Evolutionary conservation across 1,140 invertebrate species (phyloP).

Genomic region (Antheraea mylitta): DNA sequence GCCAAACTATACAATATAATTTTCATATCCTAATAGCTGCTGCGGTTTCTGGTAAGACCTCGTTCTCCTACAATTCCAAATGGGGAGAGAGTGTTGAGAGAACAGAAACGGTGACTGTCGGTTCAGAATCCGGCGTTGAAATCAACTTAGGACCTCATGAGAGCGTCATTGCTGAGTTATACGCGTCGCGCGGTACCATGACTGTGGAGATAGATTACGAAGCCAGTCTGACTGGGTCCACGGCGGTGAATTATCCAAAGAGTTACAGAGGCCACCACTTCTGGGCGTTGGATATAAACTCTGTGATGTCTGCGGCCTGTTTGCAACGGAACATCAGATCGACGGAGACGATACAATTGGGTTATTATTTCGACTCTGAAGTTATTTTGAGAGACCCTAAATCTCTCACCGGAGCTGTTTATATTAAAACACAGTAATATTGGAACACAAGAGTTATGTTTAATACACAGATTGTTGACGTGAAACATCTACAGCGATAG

Average conservation of each 20-base stretch:
- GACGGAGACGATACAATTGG: slow-evolving; percentile 34
- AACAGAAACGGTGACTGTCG: slow-evolving; percentile 27
- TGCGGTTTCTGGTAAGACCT: neutral
- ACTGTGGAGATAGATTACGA: slow-evolving; percentile 40
- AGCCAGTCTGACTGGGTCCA: slow-evolving; percentile 34
- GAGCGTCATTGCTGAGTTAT: slow-evolving; percentile 25
- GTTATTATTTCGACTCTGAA: slow-evolving; percentile 32
- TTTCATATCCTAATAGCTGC: slow-evolving; percentile 9
- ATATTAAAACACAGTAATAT: neutral
- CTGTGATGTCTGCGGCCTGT: slow-evolving; percentile 25
- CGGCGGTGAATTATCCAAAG: slow-evolving; percentile 36
- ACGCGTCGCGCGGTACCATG: slow-evolving; percentile 27
- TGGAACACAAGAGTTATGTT: too few relatives aligned
- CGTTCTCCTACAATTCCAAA: slow-evolving; percentile 29
- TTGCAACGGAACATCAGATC: slow-evolving; percentile 24
- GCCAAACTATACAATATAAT: slow-evolving; percentile 3
- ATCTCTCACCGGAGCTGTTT: neutral
- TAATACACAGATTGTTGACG: too few relatives aligned
- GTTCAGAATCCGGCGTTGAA: slow-evolving; percentile 24
- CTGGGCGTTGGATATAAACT: slow-evolving; percentile 37
- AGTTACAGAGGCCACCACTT: slow-evolving; percentile 39
- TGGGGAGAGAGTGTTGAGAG: slow-evolving; percentile 33
- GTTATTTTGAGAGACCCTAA: slow-evolving; percentile 31
- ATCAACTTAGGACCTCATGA: slow-evolving; percentile 38
- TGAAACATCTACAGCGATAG: too few relatives aligned